Conservation (phyloP, 2,888 invertebrate genomes). For the Clivina fossor region DNA sequence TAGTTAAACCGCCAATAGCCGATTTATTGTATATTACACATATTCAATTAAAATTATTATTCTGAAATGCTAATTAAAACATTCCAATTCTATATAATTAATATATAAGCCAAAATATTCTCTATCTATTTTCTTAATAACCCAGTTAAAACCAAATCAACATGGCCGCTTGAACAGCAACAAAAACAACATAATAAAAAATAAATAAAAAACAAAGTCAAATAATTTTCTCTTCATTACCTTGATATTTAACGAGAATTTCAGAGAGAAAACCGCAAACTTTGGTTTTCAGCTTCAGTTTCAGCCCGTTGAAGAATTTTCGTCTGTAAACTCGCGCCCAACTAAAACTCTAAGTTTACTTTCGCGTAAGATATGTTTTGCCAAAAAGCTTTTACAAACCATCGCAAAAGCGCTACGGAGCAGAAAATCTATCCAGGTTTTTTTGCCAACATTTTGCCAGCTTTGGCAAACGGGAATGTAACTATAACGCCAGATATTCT, state of each 20-base stretch:
- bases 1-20: too few relatives aligned
- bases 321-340: not conserved
- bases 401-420: not conserved
- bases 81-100: too few relatives aligned
- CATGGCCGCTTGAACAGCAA: too few relatives aligned
- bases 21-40: too few relatives aligned
- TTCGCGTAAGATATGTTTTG: conserved; percentile 17
- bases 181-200: conserved; percentile 11
- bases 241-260: conserved; percentile 20
- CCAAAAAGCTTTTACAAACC: conserved; percentile 16
- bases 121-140: too few relatives aligned
- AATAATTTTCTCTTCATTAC: conserved; percentile 26
- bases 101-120: too few relatives aligned
- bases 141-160: conserved; percentile 9
- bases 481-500: too few relatives aligned
- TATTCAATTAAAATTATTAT: too few relatives aligned
- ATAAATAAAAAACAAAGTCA: conserved; percentile 5
- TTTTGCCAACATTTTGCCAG: not conserved
- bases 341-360: not conserved
- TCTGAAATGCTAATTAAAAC: too few relatives aligned
- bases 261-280: too few relatives aligned
- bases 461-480: too few relatives aligned
- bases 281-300: not conserved
- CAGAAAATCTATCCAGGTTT: not conserved
- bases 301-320: too few relatives aligned